Conservation (phyloP, 1,140 invertebrate genomes). For the Nasonia giraulti region DNA sequence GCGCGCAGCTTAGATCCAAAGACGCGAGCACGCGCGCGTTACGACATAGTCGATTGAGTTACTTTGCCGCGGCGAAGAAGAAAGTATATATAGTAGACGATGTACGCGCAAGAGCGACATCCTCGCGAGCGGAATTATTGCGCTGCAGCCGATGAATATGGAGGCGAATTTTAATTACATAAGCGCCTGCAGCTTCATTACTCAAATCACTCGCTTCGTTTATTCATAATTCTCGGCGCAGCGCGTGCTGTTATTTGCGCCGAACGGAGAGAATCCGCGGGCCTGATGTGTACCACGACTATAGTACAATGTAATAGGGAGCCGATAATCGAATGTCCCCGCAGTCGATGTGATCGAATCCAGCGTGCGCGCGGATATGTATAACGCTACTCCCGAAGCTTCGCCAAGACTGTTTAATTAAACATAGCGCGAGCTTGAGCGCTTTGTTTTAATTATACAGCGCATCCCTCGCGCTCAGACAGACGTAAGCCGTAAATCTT, state of each 20-base stretch:
- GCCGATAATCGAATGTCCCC: not conserved
- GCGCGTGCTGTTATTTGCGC: not conserved
- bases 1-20: conserved; percentile 1
- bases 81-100: too few species aligned
- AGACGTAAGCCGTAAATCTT: conserved; percentile 64
- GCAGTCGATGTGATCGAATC: not conserved
- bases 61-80: not conserved
- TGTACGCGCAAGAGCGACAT: conserved; percentile 7
- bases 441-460: conserved; percentile 70
- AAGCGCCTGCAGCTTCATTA: not conserved
- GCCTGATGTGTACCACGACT: too few species aligned
- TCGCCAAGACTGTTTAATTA: too few species aligned
- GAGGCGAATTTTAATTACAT: conserved; percentile 7
- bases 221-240: not conserved
- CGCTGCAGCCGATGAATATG: conserved; percentile 12
- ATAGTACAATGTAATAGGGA: too few species aligned
- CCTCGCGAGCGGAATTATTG: conserved; percentile 18
- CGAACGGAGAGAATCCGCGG: too few species aligned
- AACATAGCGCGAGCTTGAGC: not conserved
- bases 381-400: too few species aligned
- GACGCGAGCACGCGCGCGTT: not conserved
- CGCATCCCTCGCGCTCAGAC: conserved; percentile 55
- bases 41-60: conserved; percentile 1
- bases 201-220: not conserved
- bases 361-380: conserved; percentile 28